These are phyloP conservation scores for Agrilus cyanescens DNA, from an alignment of 2,888 invertebrate genomes.

Conservation along the genomic window DNA sequence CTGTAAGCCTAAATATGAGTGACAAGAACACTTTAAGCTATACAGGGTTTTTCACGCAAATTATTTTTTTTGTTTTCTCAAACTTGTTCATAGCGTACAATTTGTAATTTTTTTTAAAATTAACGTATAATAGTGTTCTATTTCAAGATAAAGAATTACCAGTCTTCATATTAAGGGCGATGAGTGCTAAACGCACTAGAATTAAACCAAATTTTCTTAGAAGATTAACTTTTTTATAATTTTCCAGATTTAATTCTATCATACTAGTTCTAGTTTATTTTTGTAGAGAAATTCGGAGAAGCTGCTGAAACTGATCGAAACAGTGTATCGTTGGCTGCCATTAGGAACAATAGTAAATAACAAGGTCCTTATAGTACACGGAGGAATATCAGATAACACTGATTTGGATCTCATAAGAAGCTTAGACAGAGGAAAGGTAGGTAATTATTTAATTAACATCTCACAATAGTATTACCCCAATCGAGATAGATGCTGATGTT, in stretches of 20 bases:
- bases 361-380: conserved; percentile 82
- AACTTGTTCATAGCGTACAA: no score
- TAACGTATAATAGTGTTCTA: no score
- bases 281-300: conserved; percentile 63
- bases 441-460: conserved; percentile 10
- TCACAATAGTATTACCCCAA: no score
- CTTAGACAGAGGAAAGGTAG: conserved; percentile 75
- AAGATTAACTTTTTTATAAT: background rate
- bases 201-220: background rate
- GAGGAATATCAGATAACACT: conserved; percentile 82
- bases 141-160: no score
- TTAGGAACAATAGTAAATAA: conserved; percentile 83
- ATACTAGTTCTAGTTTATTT: conserved; percentile 6
- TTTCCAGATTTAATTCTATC: background rate
- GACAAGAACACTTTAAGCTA: no score
- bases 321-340: conserved; percentile 86
- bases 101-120: no score
- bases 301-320: conserved; percentile 70
- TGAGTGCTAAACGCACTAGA: no score
- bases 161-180: no score
- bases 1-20: no score
- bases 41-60: no score
- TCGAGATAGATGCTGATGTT: no score
- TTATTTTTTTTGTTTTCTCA: no score
- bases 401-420: conserved; percentile 69